Evolutionary conservation across 2,113 vertebrate genomes (phyloP).

Genomic region (Apteryx mantelli): DNA sequence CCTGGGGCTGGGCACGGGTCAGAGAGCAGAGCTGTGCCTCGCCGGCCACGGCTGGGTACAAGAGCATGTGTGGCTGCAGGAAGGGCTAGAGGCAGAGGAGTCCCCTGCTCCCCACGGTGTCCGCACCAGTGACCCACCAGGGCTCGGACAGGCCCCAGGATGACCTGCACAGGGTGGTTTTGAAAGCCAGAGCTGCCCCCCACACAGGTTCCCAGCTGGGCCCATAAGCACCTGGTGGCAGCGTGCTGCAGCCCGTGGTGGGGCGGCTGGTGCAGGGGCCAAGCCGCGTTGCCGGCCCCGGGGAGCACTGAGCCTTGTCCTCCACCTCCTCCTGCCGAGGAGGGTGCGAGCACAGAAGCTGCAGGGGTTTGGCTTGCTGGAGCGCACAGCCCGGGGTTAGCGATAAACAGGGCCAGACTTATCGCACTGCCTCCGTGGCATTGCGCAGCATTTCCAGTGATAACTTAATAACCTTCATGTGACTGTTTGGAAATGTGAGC

Average conservation of each 20-base stretch:
- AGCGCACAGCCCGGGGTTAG: accelerated
- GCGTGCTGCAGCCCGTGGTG: no score
- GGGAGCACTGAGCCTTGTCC: no score
- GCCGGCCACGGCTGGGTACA: no score
- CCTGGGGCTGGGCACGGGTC: neutral
- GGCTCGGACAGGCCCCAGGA: neutral
- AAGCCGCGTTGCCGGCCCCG: neutral
- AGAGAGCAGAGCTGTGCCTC: no score
- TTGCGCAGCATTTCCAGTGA: accelerated
- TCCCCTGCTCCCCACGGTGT: accelerated
- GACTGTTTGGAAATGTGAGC: neutral
- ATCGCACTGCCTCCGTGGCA: neutral
- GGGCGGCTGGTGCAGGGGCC: neutral
- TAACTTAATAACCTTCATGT: neutral
- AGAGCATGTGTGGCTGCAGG: accelerated
- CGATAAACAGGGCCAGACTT: neutral
- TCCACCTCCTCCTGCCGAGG: no score
- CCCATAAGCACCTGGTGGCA: accelerated
- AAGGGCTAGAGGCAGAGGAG: accelerated
- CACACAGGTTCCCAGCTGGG: neutral
- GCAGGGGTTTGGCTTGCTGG: neutral
- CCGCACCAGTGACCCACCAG: accelerated
- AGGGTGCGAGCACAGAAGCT: neutral
- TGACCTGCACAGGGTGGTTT: neutral
- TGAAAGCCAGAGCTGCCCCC: accelerated